Base-by-base conservation (phyloP, 2,113 vertebrate genomes). In the Microcebus murinus region DNA sequence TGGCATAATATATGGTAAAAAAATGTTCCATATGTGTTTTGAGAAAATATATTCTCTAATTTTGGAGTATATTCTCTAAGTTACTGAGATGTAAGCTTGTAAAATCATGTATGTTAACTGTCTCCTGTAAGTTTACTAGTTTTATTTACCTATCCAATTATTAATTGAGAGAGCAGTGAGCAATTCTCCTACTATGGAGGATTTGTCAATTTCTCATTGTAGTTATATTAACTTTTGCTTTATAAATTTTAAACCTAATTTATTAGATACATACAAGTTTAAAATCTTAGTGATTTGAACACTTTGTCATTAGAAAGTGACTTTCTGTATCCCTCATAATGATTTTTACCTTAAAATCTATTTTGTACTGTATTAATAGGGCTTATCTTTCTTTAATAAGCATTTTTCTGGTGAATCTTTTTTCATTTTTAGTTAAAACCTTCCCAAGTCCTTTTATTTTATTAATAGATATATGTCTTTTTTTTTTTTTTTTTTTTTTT, bases 191-290 rank as follows among this genome's bases (percentile, higher is more conserved):
- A 84, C 20, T 45, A 45, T 55, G 9, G 50, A 95, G 4, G 27
- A 59, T 79, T 45, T 83, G 61, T 79, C n/a, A 50, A 74, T 10
- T 80, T 61, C 6, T 85, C 55, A 65, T n/a, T 88, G 15, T 61
- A 59, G 63, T 67, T 27, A 84, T 18, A 63, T n/a, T 63, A 63
- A 63, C 29, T 94, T 91, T 94, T 91, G 65, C 74, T 84, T 89
- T 88, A 87, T 74, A 74, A 45, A 82, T 94, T 87, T 82, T 76
- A 70, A 74, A n/a, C 13, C n/a, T 94, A 87, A 76, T 76, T 91
- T 94, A 96, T 42, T 91, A 91, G 71, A 87, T 70, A 21, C 7
- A 29, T 42, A 36, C 3, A 76, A 57, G 59, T 83, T 91, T 82
- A 39, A 81, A 91, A 83, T 55, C n/a, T 90, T 95, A 71, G 20